These are phyloP conservation scores for Boulengeromyrus knoepffleri DNA, from an alignment of 2,113 vertebrate species.

Conservation along the genomic window DNA sequence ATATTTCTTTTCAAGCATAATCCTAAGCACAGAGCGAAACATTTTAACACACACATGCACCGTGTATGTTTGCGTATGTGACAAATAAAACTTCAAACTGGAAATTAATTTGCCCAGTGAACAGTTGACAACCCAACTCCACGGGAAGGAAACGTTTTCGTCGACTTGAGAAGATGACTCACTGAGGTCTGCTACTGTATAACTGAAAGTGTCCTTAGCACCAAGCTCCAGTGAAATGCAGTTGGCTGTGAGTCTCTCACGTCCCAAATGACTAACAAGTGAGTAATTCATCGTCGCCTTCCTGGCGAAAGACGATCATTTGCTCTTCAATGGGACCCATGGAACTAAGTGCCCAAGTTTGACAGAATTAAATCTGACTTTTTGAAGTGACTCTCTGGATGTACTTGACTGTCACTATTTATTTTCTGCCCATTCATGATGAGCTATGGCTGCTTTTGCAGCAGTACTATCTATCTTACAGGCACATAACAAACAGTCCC, in stretches of 20 bases:
- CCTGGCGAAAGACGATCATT: constrained; percentile 21
- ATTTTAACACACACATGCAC: not conserved
- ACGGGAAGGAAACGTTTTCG: not conserved
- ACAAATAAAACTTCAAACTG: not conserved
- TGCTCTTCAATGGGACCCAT: constrained; percentile 3
- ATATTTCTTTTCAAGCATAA: not conserved
- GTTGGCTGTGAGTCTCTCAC: constrained; percentile 14
- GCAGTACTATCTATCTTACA: constrained; percentile 32
- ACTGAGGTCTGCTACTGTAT: not conserved
- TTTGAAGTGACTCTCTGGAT: constrained; percentile 32
- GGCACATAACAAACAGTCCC: constrained; percentile 43
- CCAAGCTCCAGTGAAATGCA: not conserved
- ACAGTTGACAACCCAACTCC: not conserved
- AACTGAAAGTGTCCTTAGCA: not conserved
- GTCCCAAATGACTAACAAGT: constrained; percentile 24
- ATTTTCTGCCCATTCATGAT: constrained; percentile 32
- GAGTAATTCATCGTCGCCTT: constrained; percentile 33
- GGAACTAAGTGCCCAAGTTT: constrained; percentile 28
- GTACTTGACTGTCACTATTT: constrained; percentile 48
- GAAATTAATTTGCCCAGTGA: not conserved
- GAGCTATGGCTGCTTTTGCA: constrained; percentile 30
- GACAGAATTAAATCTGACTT: constrained; percentile 38
- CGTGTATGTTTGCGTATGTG: not conserved
- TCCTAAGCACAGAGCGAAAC: not conserved
- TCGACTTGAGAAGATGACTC: not conserved